Percentiles rank a stretch among this genome's conserved stretches.
Evolutionary conservation across 2,797 vertebrate species (phyloP).

Genomic region (Acomys russatus): DNA sequence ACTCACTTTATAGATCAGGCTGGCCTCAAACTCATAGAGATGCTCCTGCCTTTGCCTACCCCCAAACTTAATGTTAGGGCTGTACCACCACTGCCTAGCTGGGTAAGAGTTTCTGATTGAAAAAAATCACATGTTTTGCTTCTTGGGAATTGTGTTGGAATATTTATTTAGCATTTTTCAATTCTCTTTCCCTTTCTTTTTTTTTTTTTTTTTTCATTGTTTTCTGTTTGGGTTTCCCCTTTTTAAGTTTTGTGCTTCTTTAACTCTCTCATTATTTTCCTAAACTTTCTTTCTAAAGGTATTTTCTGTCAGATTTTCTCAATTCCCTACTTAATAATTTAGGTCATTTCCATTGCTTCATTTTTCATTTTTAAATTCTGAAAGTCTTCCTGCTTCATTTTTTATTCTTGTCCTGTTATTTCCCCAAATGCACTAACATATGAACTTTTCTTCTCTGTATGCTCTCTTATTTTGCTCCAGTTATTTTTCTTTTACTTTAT

Average conservation of each 20-base stretch:
- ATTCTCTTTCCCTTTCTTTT: background rate
- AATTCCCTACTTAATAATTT: background rate
- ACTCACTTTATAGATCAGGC: background rate
- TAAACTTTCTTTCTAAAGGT: background rate
- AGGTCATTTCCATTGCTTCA: background rate
- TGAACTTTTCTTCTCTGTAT: background rate
- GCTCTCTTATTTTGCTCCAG: background rate
- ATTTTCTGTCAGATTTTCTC: conserved; percentile 20
- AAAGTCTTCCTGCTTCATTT: background rate
- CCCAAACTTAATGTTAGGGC: background rate
- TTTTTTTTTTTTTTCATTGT: background rate
- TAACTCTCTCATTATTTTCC: background rate
- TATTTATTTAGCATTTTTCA: too few species aligned
- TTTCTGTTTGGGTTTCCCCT: background rate
- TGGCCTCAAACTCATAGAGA: background rate
- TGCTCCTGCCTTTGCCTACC: background rate
- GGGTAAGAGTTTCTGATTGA: background rate
- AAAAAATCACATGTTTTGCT: background rate
- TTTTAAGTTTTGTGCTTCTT: conserved; percentile 37
- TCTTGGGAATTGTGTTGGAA: background rate
- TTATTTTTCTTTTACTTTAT: background rate
- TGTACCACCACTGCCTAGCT: background rate
- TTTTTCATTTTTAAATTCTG: conserved; percentile 24
- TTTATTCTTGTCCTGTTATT: conserved; percentile 23
- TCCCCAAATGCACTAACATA: background rate